These are phyloP conservation scores for Mayetiola destructor DNA, from an alignment of 2,888 invertebrate genomes.

Conservation along the genomic window DNA sequence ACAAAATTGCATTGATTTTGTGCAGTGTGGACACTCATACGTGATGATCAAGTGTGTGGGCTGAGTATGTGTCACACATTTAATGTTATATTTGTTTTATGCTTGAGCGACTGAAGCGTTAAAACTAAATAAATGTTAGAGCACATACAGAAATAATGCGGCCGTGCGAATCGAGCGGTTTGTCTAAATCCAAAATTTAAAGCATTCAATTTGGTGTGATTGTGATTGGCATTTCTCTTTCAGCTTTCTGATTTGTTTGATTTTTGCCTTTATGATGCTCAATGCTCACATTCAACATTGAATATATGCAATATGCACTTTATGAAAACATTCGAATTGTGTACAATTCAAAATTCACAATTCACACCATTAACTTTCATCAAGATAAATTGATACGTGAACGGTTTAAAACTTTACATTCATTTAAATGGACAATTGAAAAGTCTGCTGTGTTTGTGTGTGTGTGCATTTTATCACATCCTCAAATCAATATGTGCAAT, in stretches of 20 bases:
- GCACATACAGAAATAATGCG: background rate
- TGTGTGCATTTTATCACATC: conserved; percentile 10
- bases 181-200: background rate
- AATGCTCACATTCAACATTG: too few species aligned
- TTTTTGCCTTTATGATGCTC: too few species aligned
- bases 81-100: conserved; percentile 3
- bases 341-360: too few species aligned
- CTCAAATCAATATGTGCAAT: conserved; percentile 9
- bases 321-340: too few species aligned
- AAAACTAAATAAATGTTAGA: background rate
- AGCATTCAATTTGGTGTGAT: background rate
- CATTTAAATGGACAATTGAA: too few species aligned
- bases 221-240: too few species aligned
- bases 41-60: too few species aligned
- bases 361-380: conserved; percentile 10
- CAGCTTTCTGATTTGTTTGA: too few species aligned
- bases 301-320: too few species aligned
- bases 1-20: background rate
- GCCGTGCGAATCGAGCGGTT: background rate
- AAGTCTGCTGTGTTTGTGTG: too few species aligned
- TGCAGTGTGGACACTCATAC: background rate
- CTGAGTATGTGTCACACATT: too few species aligned
- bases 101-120: conserved; percentile 9
- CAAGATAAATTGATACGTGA: conserved; percentile 6
- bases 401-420: too few species aligned